Conservation (phyloP, 2,888 invertebrate species). For the Ophonus ardosiacus region DNA sequence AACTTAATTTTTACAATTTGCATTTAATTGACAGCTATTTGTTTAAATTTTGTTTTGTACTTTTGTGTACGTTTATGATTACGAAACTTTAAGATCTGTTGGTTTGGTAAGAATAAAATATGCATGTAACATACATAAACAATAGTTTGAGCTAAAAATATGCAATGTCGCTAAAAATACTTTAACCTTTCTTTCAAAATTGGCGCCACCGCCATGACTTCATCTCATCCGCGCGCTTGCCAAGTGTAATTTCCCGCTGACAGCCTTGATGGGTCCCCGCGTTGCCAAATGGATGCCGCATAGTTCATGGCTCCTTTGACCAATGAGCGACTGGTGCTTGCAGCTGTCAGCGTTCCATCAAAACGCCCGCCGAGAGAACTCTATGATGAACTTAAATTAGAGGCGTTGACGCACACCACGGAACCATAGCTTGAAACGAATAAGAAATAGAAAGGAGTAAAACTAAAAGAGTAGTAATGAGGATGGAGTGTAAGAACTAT, state of each 20-base stretch:
- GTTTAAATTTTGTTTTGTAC: too few relatives aligned
- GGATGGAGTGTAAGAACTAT: not conserved
- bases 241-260: not conserved
- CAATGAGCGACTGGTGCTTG: slow-evolving; percentile 41
- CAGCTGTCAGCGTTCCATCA: slow-evolving; percentile 61
- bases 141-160: too few relatives aligned
- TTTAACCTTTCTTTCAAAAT: not conserved
- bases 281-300: slow-evolving; percentile 56
- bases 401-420: slow-evolving; percentile 26
- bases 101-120: too few relatives aligned
- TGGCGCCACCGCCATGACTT: not conserved
- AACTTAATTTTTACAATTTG: too few relatives aligned
- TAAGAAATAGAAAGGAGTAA: not conserved
- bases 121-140: not conserved
- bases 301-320: slow-evolving; percentile 28
- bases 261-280: not conserved
- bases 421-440: not conserved
- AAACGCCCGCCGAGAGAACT: slow-evolving; percentile 9
- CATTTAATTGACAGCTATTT: too few relatives aligned
- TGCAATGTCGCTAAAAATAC: too few relatives aligned
- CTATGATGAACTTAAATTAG: slow-evolving; percentile 57
- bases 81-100: too few relatives aligned
- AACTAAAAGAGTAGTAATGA: not conserved
- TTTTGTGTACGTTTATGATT: too few relatives aligned
- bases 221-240: not conserved